Conservation (phyloP, 2,797 vertebrate species). For the Lemur catta region DNA sequence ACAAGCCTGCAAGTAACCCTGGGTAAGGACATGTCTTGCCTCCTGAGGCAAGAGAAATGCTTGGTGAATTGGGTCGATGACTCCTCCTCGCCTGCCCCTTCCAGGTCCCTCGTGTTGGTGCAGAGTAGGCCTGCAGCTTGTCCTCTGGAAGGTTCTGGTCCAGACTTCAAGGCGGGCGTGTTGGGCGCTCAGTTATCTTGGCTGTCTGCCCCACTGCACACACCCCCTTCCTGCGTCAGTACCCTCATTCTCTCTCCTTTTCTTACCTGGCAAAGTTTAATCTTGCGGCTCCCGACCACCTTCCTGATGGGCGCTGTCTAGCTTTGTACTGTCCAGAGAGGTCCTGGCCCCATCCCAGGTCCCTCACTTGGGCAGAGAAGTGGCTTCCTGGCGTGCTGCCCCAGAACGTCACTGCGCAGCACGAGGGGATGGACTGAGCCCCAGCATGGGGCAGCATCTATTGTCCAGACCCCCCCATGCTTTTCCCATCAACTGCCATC, state of each 20-base stretch:
- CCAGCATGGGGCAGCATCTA: neutral
- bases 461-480: neutral
- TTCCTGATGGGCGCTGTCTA: neutral
- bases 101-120: neutral
- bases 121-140: neutral
- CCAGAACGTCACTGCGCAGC: neutral
- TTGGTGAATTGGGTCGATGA: neutral
- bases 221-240: neutral
- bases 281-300: neutral
- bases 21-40: neutral
- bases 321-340: constrained; percentile 4
- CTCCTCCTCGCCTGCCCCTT: neutral
- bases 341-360: neutral
- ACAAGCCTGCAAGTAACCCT: neutral
- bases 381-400: neutral
- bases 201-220: neutral
- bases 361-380: neutral
- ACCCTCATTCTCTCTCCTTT: neutral
- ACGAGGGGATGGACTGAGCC: neutral
- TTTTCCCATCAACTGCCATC: constrained; percentile 12
- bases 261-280: neutral
- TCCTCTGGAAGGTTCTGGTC: neutral
- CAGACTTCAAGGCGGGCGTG: neutral
- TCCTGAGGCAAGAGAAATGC: neutral
- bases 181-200: neutral